Conservation (phyloP, 2,888 invertebrate genomes). For the Hymenopus coronatus region DNA sequence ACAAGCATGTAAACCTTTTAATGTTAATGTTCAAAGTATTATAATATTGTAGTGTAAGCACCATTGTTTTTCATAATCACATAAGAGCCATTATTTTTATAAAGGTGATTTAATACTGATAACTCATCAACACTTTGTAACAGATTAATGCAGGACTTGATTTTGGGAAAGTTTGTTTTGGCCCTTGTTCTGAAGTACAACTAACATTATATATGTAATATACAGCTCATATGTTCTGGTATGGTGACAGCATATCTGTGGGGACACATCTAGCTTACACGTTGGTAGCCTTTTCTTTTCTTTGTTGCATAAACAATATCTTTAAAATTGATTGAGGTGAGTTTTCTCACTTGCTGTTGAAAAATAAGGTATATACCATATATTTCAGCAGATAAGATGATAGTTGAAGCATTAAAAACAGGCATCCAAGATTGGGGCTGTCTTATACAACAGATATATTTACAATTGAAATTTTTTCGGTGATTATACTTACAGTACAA, state of each 20-base stretch:
- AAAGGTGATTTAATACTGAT: background rate
- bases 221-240: background rate
- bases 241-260: background rate
- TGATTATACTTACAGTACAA: too few relatives aligned
- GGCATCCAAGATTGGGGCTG: too few relatives aligned
- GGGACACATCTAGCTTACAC: background rate
- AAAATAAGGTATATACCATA: too few relatives aligned
- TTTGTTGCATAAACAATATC: background rate
- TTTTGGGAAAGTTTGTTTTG: slow-evolving; percentile 23
- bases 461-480: too few relatives aligned
- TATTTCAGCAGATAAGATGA: too few relatives aligned
- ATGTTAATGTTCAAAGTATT: background rate
- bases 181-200: slow-evolving; percentile 5
- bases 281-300: too few relatives aligned
- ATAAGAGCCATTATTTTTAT: background rate
- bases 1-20: background rate
- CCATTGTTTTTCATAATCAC: background rate
- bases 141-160: background rate
- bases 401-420: too few relatives aligned
- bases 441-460: too few relatives aligned
- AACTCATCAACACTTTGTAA: background rate
- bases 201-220: background rate
- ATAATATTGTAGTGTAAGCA: background rate
- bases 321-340: background rate
- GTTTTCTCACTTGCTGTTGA: background rate